Conservation (phyloP, 1,140 invertebrate species). For the Neodiprion pinetum region DNA sequence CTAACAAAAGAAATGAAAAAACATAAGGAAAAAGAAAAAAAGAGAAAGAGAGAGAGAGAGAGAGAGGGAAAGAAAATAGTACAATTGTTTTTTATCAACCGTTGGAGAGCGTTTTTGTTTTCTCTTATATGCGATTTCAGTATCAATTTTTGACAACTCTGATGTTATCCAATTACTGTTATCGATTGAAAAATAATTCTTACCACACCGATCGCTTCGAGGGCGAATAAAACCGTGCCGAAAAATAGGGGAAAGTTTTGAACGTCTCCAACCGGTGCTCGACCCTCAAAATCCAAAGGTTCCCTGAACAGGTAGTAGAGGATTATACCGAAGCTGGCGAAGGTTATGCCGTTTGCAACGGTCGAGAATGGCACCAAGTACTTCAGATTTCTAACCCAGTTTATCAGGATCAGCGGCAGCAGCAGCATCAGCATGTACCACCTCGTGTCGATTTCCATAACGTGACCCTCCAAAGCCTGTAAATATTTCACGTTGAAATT, state of each 20-base stretch:
- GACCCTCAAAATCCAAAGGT: slow-evolving; percentile 60
- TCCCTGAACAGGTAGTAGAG: slow-evolving; percentile 72
- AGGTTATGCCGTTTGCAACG: slow-evolving; percentile 73
- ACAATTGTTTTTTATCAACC: no score
- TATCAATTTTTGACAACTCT: slow-evolving; percentile 13
- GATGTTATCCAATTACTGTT: not conserved
- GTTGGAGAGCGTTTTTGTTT: no score
- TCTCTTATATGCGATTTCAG: no score
- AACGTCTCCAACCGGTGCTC: slow-evolving; percentile 59
- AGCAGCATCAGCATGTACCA: slow-evolving; percentile 72
- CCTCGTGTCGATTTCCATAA: slow-evolving; percentile 58
- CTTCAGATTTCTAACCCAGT: slow-evolving; percentile 76
- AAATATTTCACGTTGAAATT: slow-evolving; percentile 11
- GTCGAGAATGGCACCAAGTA: slow-evolving; percentile 77
- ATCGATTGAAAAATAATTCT: slow-evolving; percentile 36
- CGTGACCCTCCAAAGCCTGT: slow-evolving; percentile 40
- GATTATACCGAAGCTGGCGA: slow-evolving; percentile 72
- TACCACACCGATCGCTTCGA: slow-evolving; percentile 80
- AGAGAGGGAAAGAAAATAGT: slow-evolving; percentile 22
- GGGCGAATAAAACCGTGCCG: slow-evolving; percentile 78
- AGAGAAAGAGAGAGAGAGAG: slow-evolving; percentile 17
- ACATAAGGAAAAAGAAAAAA: not conserved
- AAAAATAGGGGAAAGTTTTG: slow-evolving; percentile 71
- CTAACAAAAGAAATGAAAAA: slow-evolving; percentile 27
- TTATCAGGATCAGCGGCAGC: slow-evolving; percentile 74